Conservation (phyloP, 2,797 vertebrate species). For the Coregonus sp. region DNA sequence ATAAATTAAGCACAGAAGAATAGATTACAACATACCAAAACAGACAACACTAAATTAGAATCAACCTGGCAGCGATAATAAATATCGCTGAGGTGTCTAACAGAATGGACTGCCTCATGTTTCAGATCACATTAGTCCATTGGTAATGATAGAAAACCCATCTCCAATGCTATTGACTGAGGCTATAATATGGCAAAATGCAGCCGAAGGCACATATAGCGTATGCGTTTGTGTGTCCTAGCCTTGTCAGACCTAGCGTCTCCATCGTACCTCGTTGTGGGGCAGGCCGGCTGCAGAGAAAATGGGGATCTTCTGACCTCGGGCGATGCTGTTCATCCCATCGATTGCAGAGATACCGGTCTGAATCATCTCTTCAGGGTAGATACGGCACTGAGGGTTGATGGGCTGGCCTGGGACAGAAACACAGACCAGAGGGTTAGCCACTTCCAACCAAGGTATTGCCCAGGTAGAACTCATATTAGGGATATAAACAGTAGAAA, state of each 20-base stretch:
- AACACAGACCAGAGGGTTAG: background rate
- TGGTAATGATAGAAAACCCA: background rate
- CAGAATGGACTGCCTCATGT: background rate
- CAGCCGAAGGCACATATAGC: background rate
- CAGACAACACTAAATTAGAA: background rate
- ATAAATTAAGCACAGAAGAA: background rate
- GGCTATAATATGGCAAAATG: background rate
- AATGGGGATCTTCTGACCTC: conserved; percentile 97
- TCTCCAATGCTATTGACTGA: background rate
- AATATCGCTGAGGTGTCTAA: background rate
- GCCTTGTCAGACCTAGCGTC: background rate
- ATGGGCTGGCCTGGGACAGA: conserved; percentile 82
- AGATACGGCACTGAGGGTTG: conserved; percentile 96
- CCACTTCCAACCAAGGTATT: background rate
- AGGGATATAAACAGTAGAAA: background rate
- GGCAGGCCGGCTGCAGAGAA: conserved; percentile 96
- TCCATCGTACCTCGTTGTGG: conserved; percentile 88
- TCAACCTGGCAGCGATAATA: background rate
- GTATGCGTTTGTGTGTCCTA: background rate
- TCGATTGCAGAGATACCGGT: conserved; percentile 97
- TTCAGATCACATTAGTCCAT: background rate
- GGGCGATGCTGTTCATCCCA: conserved; percentile 97
- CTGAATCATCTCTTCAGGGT: conserved; percentile 98
- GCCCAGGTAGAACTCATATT: background rate
- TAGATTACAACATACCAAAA: background rate